Conservation (phyloP, 2,797 vertebrate genomes). For the Botia kubotai region DNA sequence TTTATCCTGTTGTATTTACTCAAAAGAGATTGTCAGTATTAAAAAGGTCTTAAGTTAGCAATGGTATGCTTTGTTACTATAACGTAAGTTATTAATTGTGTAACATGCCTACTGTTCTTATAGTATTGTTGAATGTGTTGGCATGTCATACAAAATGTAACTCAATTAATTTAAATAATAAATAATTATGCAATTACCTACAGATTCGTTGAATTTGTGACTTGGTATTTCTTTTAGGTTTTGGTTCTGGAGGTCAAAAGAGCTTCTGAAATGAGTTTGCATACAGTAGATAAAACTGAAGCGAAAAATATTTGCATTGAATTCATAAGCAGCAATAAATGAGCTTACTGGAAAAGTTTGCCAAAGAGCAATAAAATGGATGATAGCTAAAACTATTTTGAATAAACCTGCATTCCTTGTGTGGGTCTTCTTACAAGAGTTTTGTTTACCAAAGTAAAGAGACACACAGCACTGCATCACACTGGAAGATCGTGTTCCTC, state of each 20-base stretch:
- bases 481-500: background rate
- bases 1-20: too few species aligned
- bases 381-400: constrained; percentile 12
- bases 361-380: constrained; percentile 22
- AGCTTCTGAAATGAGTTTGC: background rate
- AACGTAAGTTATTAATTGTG: constrained; percentile 55
- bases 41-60: constrained; percentile 42
- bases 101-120: constrained; percentile 43
- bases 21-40: constrained; percentile 45
- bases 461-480: background rate
- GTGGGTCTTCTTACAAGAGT: background rate
- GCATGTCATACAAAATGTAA: constrained; percentile 13
- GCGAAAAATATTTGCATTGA: constrained; percentile 32
- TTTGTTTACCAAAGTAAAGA: constrained; percentile 26
- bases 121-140: constrained; percentile 41
- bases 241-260: background rate
- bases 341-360: constrained; percentile 8
- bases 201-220: background rate
- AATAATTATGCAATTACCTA: constrained; percentile 28
- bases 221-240: background rate
- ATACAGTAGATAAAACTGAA: constrained; percentile 11
- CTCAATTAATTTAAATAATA: constrained; percentile 41
- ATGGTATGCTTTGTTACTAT: constrained; percentile 48
- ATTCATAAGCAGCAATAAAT: constrained; percentile 16
- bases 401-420: constrained; percentile 26